Percentiles rank a stretch among this genome's conserved stretches.
These are phyloP conservation scores for Pseudomugil gertrudae DNA, from an alignment of 2,797 vertebrate species.

Conservation along the genomic window DNA sequence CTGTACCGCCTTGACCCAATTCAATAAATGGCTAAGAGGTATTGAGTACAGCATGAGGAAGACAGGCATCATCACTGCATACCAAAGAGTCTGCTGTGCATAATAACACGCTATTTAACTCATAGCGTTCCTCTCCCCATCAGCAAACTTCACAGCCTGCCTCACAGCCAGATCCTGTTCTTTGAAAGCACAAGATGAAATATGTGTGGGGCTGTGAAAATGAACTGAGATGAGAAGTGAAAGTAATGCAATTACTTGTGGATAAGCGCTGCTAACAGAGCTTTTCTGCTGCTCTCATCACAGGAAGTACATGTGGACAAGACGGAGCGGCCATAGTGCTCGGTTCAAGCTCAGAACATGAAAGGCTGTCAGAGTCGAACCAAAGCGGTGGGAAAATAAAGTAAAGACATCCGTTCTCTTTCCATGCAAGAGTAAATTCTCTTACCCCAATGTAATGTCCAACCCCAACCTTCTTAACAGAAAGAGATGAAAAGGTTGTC, in stretches of 20 bases:
- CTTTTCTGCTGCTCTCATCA: constrained; percentile 40
- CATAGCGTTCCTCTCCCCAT: constrained; percentile 44
- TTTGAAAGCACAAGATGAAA: constrained; percentile 73
- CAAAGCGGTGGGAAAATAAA: constrained; percentile 23
- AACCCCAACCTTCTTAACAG: constrained; percentile 43
- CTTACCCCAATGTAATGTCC: constrained; percentile 60
- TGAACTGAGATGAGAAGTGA: constrained; percentile 32
- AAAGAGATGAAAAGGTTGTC: constrained; percentile 54
- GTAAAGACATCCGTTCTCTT: not conserved
- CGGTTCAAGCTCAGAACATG: constrained; percentile 12
- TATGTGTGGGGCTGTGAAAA: constrained; percentile 39
- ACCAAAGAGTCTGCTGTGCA: constrained; percentile 62
- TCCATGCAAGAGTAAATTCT: not conserved
- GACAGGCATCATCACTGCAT: constrained; percentile 60
- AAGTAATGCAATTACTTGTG: constrained; percentile 49
- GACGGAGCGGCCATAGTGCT: constrained; percentile 29
- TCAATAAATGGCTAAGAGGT: constrained; percentile 39
- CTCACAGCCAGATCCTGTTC: constrained; percentile 65
- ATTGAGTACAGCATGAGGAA: constrained; percentile 52
- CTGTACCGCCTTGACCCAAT: constrained; percentile 54
- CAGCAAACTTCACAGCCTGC: constrained; percentile 50
- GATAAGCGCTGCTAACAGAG: constrained; percentile 38
- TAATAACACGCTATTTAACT: constrained; percentile 70
- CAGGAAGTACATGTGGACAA: constrained; percentile 33
- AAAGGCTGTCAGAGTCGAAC: constrained; percentile 15